Evolutionary conservation across 92 coral and sea anemone species (phyloP), one percentile per base, ranked within the genome.

Genomic region (Parazoanthus darwini): DNA sequence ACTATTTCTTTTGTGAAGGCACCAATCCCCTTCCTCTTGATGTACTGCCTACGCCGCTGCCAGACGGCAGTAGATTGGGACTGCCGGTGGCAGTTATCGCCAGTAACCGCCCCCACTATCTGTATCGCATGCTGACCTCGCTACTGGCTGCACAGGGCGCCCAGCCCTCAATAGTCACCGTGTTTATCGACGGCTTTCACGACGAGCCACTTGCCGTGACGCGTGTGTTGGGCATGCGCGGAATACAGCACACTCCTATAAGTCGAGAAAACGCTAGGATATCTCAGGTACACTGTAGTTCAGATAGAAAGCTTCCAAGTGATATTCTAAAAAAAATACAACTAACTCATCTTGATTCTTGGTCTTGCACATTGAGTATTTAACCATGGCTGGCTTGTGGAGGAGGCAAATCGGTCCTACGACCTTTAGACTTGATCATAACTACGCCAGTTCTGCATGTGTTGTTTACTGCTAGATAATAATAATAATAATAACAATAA

Each of bases 51-150:
- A 93, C 92, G 29, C 93, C 94, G 43, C 83, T 97, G 6, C 93
- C 94, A 6, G 91, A 92, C 18, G 94, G 93, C 36, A 76, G 90
- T 42, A 92, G 86, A 54, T 82, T 96, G 87, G 85, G 86, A 3
- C 93, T 97, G 14, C 99, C 99, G 51, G 96, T 97, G 6, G 99
- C 99, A n/a, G 90, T 97, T 50, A 92, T 97, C 29, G 99, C 99
- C 77, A 95, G 99, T 86, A 95, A 97, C 93, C 88, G 99, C 35
- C 99, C 99, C 8, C 95, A 94, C 82, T 97, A 97, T 81, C 89
- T 97, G 80, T 95, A 95, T 88, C 96, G 99, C 16, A 94, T 92
- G 94, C 85, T 97, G 54, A 90, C 97, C 38, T 97, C 99, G 5
- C 95, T 97, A 75, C 88, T 97, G 81, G 93, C 97, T 4, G 97